phyloP scores from a whole-genome alignment of 2,888 invertebrate species.

The Stramonita haemastoma region DNA sequence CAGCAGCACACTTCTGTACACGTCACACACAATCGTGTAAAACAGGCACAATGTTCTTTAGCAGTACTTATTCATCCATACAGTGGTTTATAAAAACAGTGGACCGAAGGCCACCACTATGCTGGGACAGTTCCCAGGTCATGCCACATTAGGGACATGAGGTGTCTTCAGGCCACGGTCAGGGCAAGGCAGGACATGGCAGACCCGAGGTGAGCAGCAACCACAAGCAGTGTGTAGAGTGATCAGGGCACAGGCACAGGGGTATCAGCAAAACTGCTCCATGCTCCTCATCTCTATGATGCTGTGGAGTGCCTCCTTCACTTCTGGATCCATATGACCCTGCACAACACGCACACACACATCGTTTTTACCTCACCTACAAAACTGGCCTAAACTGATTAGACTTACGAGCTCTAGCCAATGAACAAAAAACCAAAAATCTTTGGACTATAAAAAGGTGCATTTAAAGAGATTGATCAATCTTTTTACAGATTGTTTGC shows the following conservation, averaged over 20 bases:
- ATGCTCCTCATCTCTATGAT: constrained; percentile 71
- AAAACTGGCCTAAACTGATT: too few relatives aligned
- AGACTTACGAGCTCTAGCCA: too few relatives aligned
- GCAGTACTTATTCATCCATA: not conserved
- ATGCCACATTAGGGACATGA: not conserved
- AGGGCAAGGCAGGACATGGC: not conserved
- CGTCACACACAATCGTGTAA: too few relatives aligned
- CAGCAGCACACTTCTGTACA: too few relatives aligned
- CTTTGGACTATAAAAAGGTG: too few relatives aligned
- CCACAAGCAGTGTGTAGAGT: not conserved
- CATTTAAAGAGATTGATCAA: too few relatives aligned
- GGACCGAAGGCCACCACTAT: not conserved
- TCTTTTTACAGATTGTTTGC: too few relatives aligned
- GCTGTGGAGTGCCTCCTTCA: constrained; percentile 68
- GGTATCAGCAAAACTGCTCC: constrained; percentile 68
- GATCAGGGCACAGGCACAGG: not conserved
- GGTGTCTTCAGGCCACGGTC: not conserved
- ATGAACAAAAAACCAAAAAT: too few relatives aligned
- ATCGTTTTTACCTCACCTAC: too few relatives aligned
- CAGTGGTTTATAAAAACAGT: not conserved
- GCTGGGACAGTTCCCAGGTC: not conserved
- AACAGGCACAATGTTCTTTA: not conserved
- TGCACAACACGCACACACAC: constrained; percentile 51
- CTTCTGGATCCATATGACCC: constrained; percentile 74
- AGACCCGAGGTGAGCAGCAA: not conserved